Evolutionary conservation across 2,113 vertebrate genomes (phyloP).

Genomic region (Microcebus ravelobensis): DNA sequence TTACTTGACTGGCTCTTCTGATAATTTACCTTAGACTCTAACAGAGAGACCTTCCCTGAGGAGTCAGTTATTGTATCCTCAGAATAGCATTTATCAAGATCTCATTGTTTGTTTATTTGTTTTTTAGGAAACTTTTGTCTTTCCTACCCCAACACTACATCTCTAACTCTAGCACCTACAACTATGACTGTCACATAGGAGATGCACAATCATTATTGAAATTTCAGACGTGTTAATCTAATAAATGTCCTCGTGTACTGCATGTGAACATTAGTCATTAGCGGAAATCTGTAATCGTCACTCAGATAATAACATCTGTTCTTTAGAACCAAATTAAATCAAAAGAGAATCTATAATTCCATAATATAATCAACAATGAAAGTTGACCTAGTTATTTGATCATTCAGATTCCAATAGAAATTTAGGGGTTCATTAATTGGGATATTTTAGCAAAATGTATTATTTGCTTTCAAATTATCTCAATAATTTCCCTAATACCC

Average conservation of each 20-base stretch:
- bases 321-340: slow-evolving; percentile 42
- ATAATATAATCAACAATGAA: not conserved
- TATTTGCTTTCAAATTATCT: slow-evolving; percentile 22
- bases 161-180: not conserved
- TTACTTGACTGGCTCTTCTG: not conserved
- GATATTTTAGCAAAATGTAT: not conserved
- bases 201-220: not conserved
- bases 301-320: not conserved
- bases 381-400: slow-evolving; percentile 1
- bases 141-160: not conserved
- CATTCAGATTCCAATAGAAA: not conserved
- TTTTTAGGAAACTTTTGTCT: not conserved
- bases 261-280: not conserved
- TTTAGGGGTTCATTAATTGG: slow-evolving; percentile 7
- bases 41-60: not conserved
- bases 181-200: not conserved
- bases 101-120: not conserved
- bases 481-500: not conserved
- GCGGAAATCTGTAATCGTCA: not conserved
- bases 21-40: not conserved
- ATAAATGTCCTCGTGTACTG: not conserved
- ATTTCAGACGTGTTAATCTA: not conserved
- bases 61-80: not conserved
- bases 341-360: not conserved
- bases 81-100: not conserved